Base-by-base conservation (phyloP, 2,888 invertebrate species). In the Agapostemon virescens region DNA sequence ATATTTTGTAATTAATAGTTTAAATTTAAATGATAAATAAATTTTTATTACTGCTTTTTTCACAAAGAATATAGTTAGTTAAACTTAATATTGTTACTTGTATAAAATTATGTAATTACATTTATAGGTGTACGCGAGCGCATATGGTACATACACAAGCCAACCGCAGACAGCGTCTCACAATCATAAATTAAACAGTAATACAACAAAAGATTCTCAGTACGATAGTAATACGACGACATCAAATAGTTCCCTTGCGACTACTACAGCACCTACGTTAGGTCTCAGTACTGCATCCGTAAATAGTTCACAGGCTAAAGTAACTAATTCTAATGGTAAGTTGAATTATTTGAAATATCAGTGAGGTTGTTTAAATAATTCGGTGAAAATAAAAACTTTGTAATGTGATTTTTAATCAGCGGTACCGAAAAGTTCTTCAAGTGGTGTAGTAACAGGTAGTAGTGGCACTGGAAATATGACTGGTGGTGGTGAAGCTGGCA, bases 351-450 rank as follows among this genome's bases (percentile, higher is more conserved):
- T n/a, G 49, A 36, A 9, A 71, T 13, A 42, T 9, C 15, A 55
- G 52, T 15, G 7, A 17, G n/a, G 15, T 61, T 67, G n/a, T 2
- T n/a, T 45, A 15, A 20, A 30, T 30, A 7, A 33, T 61, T 7
- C n/a, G 52, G 58, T 26, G 45, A 69, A 30, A 15, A 17, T 64
- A 3, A 69, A 55, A 36, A 73, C 30, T 68, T n/a, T 52, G 17
- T 74, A 52, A 72, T 38, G 30, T 73, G n/a, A 38, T 78, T 69
- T 73, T 72, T 64, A 63, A 64, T 69, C 69, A 92, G 92, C 91
- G 79, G 91, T 92, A 83, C 92, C 92, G 85, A 92, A 92, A 89
- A 91, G 91, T 85, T 91, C 91, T 49, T 90, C 91, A 11, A 91
- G 91, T 77, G 90, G 92, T 64, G 86, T 89, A 45, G 89, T 89